Evolutionary conservation across 2,888 invertebrate genomes (phyloP).

Genomic region (Rapana venosa): DNA sequence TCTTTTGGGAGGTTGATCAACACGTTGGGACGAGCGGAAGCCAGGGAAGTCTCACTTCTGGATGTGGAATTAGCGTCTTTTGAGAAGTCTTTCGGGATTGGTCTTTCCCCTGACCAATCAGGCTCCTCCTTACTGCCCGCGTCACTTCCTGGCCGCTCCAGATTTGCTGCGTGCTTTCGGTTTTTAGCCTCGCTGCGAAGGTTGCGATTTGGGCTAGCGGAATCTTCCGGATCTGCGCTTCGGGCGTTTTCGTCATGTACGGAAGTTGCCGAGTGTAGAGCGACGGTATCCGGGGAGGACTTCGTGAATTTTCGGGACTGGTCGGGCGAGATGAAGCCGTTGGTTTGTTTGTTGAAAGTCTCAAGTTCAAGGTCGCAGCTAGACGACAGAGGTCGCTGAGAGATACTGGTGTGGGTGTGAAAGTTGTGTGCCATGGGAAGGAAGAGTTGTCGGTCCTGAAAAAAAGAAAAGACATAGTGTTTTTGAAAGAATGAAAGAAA

Average conservation of each 20-base stretch:
- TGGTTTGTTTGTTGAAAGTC: not conserved
- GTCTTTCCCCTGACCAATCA: not conserved
- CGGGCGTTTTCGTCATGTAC: not conserved
- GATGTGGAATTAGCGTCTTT: not conserved
- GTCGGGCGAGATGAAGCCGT: not conserved
- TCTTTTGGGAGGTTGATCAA: not conserved
- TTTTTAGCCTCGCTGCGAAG: not conserved
- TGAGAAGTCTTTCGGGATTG: not conserved
- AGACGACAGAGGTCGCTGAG: not conserved
- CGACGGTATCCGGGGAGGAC: not conserved
- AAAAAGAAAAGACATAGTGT: not conserved
- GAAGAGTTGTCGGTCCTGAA: not conserved
- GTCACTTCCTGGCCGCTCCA: not conserved
- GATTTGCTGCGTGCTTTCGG: not conserved
- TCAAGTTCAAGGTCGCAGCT: not conserved
- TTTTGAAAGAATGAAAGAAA: not conserved
- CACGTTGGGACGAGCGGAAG: not conserved
- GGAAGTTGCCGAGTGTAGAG: not conserved
- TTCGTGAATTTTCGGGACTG: not conserved
- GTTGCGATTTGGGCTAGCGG: not conserved
- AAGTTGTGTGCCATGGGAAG: not conserved
- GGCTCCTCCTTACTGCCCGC: not conserved
- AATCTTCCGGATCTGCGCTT: not conserved
- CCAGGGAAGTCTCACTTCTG: not conserved
- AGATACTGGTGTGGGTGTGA: not conserved